phyloP scores from a whole-genome alignment of 2,888 invertebrate genomes.

The Lycophotia porphyrea region DNA sequence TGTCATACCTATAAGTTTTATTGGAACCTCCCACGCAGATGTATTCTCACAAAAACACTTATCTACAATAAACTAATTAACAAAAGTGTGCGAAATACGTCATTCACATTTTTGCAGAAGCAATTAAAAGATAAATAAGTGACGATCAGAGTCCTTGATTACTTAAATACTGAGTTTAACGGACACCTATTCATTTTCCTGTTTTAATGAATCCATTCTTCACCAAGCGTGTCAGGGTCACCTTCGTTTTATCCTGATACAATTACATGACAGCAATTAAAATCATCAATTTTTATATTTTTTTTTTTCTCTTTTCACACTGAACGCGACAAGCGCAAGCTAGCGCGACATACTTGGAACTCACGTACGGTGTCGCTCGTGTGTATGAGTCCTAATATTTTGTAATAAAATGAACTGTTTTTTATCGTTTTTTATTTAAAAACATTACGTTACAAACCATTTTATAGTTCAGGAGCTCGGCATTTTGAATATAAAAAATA shows the following conservation, averaged over 20 bases:
- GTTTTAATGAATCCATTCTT: conserved; percentile 9
- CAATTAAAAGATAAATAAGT: conserved; percentile 10
- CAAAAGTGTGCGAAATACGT: conserved; percentile 2
- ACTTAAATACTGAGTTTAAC: conserved; percentile 1
- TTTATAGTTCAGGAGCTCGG: not conserved
- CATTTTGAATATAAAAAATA: not conserved
- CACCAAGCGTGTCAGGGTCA: conserved; percentile 1
- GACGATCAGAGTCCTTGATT: not conserved
- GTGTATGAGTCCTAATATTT: not conserved
- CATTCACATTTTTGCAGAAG: not conserved
- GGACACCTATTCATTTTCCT: not conserved
- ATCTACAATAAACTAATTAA: not conserved
- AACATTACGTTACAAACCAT: not conserved
- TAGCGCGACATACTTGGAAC: too few relatives aligned
- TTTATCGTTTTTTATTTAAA: too few relatives aligned
- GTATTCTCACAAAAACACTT: not conserved
- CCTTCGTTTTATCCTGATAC: not conserved
- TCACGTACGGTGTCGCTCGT: not conserved
- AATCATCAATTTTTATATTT: not conserved
- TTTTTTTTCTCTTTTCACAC: not conserved
- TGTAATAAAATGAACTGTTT: not conserved
- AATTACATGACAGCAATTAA: not conserved
- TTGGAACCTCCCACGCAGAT: not conserved
- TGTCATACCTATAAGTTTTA: not conserved
- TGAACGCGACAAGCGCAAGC: too few relatives aligned